These are phyloP conservation scores for Amblyornis subalaris DNA, from an alignment of 2,113 vertebrate genomes.

Conservation along the genomic window DNA sequence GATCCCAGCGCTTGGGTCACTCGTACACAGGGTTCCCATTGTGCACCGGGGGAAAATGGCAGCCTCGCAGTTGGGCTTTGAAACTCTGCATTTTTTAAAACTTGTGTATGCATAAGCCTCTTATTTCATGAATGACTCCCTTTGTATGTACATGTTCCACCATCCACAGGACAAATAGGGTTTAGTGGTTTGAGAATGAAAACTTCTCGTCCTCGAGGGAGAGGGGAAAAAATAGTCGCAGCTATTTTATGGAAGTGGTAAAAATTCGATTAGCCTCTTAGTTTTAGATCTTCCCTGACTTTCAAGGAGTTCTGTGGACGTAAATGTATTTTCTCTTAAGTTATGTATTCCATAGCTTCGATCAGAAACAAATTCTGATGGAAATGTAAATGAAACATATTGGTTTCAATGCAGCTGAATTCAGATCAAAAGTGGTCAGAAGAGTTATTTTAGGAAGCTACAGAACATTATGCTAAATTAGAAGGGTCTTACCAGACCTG, in stretches of 20 bases:
- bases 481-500: not conserved
- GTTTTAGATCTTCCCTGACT: conserved; percentile 28
- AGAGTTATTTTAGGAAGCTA: conserved; percentile 1
- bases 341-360: not conserved
- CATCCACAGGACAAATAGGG: conserved; percentile 76
- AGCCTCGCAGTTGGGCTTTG: conserved; percentile 70
- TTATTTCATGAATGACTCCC: conserved; percentile 80
- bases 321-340: not conserved
- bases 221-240: not conserved
- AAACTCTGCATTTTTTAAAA: conserved; percentile 77
- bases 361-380: not conserved
- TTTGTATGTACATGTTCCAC: conserved; percentile 79
- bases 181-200: conserved; percentile 74
- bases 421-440: not conserved
- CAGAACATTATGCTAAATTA: not conserved
- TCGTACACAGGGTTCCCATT: conserved; percentile 79
- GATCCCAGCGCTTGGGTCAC: conserved; percentile 75
- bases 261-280: conserved; percentile 25
- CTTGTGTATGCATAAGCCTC: conserved; percentile 79
- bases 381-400: not conserved
- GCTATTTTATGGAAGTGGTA: conserved; percentile 57
- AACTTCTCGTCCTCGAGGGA: conserved; percentile 70
- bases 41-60: conserved; percentile 72
- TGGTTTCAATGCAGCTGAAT: not conserved
- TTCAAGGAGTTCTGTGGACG: not conserved